These are phyloP conservation scores for Macrosteles quadrilineatus DNA, from an alignment of 1,140 invertebrate species.

Conservation along the genomic window DNA sequence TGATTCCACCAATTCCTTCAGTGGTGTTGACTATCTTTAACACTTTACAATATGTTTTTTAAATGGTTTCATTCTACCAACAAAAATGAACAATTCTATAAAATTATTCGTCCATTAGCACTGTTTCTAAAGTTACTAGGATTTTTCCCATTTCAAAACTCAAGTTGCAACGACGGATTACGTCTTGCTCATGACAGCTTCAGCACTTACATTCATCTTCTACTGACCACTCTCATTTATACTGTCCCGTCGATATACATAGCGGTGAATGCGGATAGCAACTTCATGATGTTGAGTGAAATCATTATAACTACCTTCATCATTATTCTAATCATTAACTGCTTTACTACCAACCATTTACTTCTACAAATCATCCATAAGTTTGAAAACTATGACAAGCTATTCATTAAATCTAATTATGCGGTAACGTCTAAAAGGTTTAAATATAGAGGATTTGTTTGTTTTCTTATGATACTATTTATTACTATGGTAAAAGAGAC, in stretches of 20 bases:
- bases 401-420: background rate
- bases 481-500: background rate
- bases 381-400: background rate
- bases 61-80: background rate
- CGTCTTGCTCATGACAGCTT: background rate
- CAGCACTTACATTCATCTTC: background rate
- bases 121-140: conserved; percentile 1
- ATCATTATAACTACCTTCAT: background rate
- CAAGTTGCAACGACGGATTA: background rate
- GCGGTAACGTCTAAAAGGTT: background rate
- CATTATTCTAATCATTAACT: background rate
- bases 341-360: background rate
- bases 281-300: background rate
- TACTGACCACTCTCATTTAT: background rate
- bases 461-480: background rate
- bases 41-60: too few species aligned
- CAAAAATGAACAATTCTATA: conserved; percentile 19
- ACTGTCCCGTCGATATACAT: conserved; percentile 7
- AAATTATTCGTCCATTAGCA: conserved; percentile 4
- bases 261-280: background rate
- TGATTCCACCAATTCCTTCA: too few species aligned
- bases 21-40: too few species aligned
- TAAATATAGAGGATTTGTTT: conserved; percentile 1
- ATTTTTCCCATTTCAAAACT: conserved; percentile 14
- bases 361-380: background rate